Conservation (phyloP, 1,140 invertebrate genomes). For the Diuraphis noxia region DNA sequence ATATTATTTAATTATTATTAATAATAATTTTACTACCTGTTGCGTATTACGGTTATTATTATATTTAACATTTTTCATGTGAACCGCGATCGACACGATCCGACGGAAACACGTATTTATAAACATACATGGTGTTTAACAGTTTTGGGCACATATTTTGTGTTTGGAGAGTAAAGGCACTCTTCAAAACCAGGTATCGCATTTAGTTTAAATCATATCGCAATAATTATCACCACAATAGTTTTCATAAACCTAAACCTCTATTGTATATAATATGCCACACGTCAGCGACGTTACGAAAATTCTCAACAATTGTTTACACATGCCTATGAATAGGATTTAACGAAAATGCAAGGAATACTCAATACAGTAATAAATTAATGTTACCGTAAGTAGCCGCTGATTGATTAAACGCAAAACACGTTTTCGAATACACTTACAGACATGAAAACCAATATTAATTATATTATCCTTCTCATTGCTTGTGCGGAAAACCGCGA, state of each 20-base stretch:
- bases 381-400: neutral
- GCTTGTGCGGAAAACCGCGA: neutral
- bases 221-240: neutral
- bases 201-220: neutral
- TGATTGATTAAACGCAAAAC: neutral
- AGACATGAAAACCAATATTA: neutral
- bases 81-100: neutral
- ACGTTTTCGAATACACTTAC: neutral
- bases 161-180: neutral
- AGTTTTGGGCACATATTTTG: neutral
- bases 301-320: no score
- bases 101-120: neutral
- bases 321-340: no score
- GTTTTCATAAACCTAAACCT: neutral
- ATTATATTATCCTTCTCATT: neutral
- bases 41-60: neutral
- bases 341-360: no score
- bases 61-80: neutral
- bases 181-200: neutral
- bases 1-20: neutral
- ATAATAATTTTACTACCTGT: neutral
- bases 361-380: neutral
- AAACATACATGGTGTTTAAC: neutral
- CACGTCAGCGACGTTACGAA: neutral
- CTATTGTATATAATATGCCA: neutral